Base-by-base conservation (phyloP, 2,113 vertebrate genomes). In the Leptobrachium ailaonicum region DNA sequence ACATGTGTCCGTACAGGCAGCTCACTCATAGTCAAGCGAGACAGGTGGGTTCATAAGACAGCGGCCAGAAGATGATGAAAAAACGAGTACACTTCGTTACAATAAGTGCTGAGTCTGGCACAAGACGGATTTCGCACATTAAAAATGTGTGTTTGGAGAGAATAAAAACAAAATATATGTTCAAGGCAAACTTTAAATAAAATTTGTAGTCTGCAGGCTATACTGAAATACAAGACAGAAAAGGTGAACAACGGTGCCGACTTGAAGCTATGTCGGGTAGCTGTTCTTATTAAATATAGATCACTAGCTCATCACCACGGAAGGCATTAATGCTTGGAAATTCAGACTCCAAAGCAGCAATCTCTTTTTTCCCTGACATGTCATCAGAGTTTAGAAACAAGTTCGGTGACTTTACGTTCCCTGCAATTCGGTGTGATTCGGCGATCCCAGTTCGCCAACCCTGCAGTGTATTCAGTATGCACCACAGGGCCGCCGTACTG, bases 261-360 rank as follows among this genome's bases (percentile, higher is more conserved):
- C 13, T 71, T 71, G 68, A 71, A 71, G 12, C 68, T 2, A 45
- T 7, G 2, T 47, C 13, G 10, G 20, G 14, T 12, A 64, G 62
- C 40, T 32, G 62, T 40, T 6, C 62, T 71, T 71, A 71, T 50
- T 71, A 47, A 71, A 71, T 71, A 47, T 47, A 71, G 43, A 71
- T 40, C n/a, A 20, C 32, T 64, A 32, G n/a, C 43, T 71, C 20
- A 71, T 71, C 44, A 47, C 43, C 45, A 71, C 50, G 68, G 3
- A 47, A 6, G 6, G 45, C 6, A n/a, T 14, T 71, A 69, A 69
- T 71, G 4, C 44, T 2, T 10, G 3, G 1, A 32, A 71, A 32
- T 6, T 32, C 68, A 20, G 20, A 13, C 56, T 60, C 56, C 10
- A 60, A 8, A 60, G 10, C 13, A 60, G 4, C 13, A 12, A 60